These are phyloP conservation scores for Cryptosula pallasiana DNA, from an alignment of 2,888 invertebrate species.

Conservation along the genomic window DNA sequence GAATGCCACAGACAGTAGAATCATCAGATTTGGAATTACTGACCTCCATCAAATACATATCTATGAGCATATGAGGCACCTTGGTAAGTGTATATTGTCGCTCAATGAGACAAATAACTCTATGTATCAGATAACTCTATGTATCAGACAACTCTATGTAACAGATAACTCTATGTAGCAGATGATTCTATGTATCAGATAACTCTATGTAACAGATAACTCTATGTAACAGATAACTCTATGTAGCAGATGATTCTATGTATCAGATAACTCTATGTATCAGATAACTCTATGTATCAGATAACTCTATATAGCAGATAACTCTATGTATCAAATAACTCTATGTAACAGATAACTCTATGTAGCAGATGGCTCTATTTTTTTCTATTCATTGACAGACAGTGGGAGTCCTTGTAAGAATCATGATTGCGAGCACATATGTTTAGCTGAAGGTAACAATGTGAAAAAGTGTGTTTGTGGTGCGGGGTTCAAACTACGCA, in stretches of 20 bases:
- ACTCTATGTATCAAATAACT: no score
- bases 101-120: not conserved
- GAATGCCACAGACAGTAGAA: not conserved
- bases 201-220: no score
- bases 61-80: not conserved
- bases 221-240: not conserved
- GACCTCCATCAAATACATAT: slow-evolving; percentile 12
- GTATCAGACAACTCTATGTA: not conserved
- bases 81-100: not conserved
- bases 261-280: no score
- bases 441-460: slow-evolving; percentile 75
- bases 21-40: not conserved
- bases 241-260: not conserved
- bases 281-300: not conserved
- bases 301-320: not conserved
- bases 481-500: slow-evolving; percentile 76
- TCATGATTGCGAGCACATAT: slow-evolving; percentile 90
- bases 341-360: not conserved
- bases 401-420: slow-evolving; percentile 65
- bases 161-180: not conserved
- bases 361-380: not conserved
- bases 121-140: not conserved
- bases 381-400: not conserved
- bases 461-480: slow-evolving; percentile 81
- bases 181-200: not conserved